A percentile compares a stretch with the other conserved stretches of the same genome.
Evolutionary conservation across 2,888 invertebrate genomes (phyloP).

Genomic region (Heliconius erato): DNA sequence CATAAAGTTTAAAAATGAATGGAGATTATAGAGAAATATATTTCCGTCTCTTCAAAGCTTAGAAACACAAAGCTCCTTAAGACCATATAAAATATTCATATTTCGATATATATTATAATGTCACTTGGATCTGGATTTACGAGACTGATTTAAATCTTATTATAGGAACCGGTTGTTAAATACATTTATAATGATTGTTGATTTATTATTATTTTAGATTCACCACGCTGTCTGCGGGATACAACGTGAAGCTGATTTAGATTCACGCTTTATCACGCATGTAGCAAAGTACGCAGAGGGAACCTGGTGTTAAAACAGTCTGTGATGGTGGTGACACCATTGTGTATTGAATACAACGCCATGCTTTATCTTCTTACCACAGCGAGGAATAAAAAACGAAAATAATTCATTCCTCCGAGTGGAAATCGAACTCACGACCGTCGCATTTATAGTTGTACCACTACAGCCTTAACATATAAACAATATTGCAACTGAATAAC

Average conservation of each 20-base stretch:
- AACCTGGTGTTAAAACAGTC: not conserved
- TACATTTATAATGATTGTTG: conserved; percentile 14
- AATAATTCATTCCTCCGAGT: too few species aligned
- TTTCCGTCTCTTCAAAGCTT: conserved; percentile 5
- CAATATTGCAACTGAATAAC: not conserved
- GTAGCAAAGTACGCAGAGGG: not conserved
- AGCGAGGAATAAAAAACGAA: too few species aligned
- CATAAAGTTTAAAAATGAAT: not conserved
- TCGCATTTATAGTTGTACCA: too few species aligned
- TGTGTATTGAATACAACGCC: too few species aligned
- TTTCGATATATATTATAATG: conserved; percentile 26
- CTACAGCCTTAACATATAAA: not conserved
- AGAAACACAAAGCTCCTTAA: conserved; percentile 16
- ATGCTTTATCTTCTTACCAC: too few species aligned
- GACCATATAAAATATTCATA: conserved; percentile 30
- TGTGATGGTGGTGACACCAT: too few species aligned
- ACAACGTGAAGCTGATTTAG: too few species aligned
- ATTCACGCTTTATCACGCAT: not conserved
- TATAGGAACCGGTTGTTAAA: conserved; percentile 8
- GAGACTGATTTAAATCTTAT: conserved; percentile 29
- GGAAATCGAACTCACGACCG: too few species aligned
- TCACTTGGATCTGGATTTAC: conserved; percentile 35
- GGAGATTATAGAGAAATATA: not conserved
- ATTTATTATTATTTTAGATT: conserved; percentile 3
- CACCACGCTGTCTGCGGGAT: not conserved